phyloP scores from a whole-genome alignment of 2,888 invertebrate species.

The Yponomeuta cagnagella region DNA sequence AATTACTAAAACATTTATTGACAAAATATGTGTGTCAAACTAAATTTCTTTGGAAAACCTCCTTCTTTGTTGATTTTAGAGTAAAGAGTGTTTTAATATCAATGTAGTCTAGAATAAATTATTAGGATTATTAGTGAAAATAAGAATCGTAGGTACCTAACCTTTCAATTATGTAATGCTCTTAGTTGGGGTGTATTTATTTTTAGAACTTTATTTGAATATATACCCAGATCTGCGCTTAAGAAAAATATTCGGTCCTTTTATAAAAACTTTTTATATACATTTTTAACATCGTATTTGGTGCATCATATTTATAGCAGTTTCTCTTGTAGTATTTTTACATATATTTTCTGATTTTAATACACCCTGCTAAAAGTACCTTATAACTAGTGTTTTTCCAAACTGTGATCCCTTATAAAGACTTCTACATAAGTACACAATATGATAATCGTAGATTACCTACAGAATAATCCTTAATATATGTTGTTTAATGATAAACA shows the following conservation, averaged over 20 bases:
- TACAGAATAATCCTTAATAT: not conserved
- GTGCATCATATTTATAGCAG: too few relatives aligned
- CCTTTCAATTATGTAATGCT: constrained; percentile 27
- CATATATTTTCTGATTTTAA: constrained; percentile 14
- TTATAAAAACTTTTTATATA: too few relatives aligned
- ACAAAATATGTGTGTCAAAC: too few relatives aligned
- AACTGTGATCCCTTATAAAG: constrained; percentile 75
- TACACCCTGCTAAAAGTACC: constrained; percentile 49
- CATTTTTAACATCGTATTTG: too few relatives aligned
- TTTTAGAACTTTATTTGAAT: constrained; percentile 8
- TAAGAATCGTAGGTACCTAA: constrained; percentile 22
- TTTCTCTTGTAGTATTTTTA: too few relatives aligned
- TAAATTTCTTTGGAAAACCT: too few relatives aligned
- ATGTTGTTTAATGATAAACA: constrained; percentile 7
- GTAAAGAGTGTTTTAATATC: too few relatives aligned
- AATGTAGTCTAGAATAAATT: not conserved
- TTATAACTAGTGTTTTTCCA: constrained; percentile 63
- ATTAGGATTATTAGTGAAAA: not conserved
- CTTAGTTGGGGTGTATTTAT: constrained; percentile 21
- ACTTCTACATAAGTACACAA: constrained; percentile 69
- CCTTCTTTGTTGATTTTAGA: too few relatives aligned
- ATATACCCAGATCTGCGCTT: not conserved
- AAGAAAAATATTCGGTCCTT: not conserved
- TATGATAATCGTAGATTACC: constrained; percentile 23
- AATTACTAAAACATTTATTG: too few relatives aligned